These are phyloP conservation scores for Alethe diademata DNA, from an alignment of 2,113 vertebrate genomes.

Conservation along the genomic window DNA sequence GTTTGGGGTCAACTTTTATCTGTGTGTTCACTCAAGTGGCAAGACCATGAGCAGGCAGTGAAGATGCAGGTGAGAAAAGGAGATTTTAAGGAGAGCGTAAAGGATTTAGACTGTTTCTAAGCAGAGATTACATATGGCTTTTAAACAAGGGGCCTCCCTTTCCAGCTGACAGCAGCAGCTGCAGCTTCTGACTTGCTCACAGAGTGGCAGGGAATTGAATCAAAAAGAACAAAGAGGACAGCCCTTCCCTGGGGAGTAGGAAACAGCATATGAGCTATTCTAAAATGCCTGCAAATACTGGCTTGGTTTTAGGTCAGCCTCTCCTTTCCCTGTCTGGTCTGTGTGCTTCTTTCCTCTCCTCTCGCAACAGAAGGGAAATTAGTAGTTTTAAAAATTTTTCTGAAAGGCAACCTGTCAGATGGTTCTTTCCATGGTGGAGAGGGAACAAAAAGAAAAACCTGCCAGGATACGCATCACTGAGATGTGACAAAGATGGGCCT, in stretches of 20 bases:
- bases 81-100: not conserved
- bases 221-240: conserved; percentile 74
- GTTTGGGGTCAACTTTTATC: not conserved
- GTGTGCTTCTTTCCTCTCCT: not conserved
- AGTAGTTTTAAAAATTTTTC: conserved; percentile 72
- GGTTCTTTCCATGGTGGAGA: conserved; percentile 57
- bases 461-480: conserved; percentile 70
- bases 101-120: not conserved
- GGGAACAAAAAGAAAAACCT: conserved; percentile 51
- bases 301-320: conserved; percentile 68
- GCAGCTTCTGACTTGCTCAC: conserved; percentile 66
- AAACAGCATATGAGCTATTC: conserved; percentile 74
- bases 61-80: not conserved
- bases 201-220: conserved; percentile 77
- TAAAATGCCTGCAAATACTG: conserved; percentile 69
- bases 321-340: not conserved
- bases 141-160: conserved; percentile 64
- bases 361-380: conserved; percentile 72
- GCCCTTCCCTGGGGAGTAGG: conserved; percentile 71
- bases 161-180: conserved; percentile 71
- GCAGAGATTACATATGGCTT: conserved; percentile 52
- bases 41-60: not conserved
- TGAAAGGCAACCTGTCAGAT: conserved; percentile 76
- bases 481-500: conserved; percentile 71
- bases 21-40: not conserved